Evolutionary conservation across 2,888 invertebrate genomes (phyloP), one percentile per base, ranked within the genome.

Genomic region (Archaeoteleia sp.): DNA sequence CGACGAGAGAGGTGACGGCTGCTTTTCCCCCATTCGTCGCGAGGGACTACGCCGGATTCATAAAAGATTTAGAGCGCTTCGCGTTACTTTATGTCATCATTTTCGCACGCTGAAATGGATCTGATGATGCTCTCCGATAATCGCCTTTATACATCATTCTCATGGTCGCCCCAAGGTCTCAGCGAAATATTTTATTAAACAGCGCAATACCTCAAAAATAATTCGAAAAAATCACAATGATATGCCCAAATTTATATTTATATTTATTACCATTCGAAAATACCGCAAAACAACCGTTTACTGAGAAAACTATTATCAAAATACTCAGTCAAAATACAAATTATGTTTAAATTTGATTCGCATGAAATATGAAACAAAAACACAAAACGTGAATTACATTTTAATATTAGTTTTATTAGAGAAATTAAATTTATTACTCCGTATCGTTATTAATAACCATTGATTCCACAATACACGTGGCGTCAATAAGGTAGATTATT

Each of bases 21-120:
- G 48, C 25, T 30, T 51, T 32, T 17, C 30, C 35, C 39, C 43
- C 46, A n/a, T 4, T 2, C 46, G 27, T 9, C 25, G 40, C 1
- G 13, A 6, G 43, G 29, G 32, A 40, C 46, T 37, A n/a, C 35
- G 3, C 20, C 20, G 8, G 34, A 27, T 58, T 66, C 45, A 54
- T 58, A 51, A 65, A 58, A 65, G 65, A 58, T 65, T 65, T 51
- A 51, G 35, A 17, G 43, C 40, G 14, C 23, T 39, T 37, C 23
- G 49, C 42, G 32, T 30, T 42, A 10, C 46, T 43, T 34, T 20
- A 34, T 46, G 54, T 54, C 53, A 55, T 55, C 63, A 51, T 63
- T 57, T 51, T 49, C 46, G 7, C 54, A 27, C 53, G 39, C 25
- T 23, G 20, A 54, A 42, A 43, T 34, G 34, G 54, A 43, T 43